Evolutionary conservation across 2,113 vertebrate species (phyloP), one percentile per base, ranked within the genome.

Genomic region (Notothenia coriiceps): DNA sequence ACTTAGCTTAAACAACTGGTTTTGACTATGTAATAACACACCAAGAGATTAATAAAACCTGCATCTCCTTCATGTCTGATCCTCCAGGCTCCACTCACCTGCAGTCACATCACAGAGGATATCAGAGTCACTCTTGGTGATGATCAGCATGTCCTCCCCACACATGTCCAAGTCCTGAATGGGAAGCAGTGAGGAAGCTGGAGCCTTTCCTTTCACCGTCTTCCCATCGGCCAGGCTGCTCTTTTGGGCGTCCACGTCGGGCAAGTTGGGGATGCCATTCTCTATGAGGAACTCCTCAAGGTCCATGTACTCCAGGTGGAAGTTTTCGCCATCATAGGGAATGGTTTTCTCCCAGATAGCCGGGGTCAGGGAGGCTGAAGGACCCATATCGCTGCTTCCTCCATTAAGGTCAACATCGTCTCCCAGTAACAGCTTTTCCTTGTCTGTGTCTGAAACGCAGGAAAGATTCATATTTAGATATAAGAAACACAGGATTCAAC

Each of bases 251-350:
- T 59, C 84, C 2, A 85, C 87, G 4, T 94, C 95, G 22, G 92
- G 76, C 54, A 95, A 92, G 60, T 92, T 94, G 10, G 96, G 86
- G 81, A 99, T 98, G 56, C 97, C 97, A 6, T 99, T 99, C 91
- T 99, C 98, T 85, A 97, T 93, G 47, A 99, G 95, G 87, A 99
- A 99, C 88, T 99, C 97, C 77, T 99, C 98, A 73, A 99, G 94
- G 94, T 99, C 98, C 98, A 99, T 99, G 92, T 99, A 99, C 84
- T 99, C 97, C 86, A 99, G 92, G 90, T 99, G 97, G 91, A 99
- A 99, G 87, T 95, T 97, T 76, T 98, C 96, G 0, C 97, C 97
- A 59, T 98, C 96, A 0, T 99, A 99, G 1, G 98, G 97, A 91
- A 95, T 95, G 64, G 97, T 99, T 93, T 98, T 98, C 40, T 98